Evolutionary conservation across 2,888 invertebrate genomes (phyloP).

Genomic region (Xylota sylvarum): DNA sequence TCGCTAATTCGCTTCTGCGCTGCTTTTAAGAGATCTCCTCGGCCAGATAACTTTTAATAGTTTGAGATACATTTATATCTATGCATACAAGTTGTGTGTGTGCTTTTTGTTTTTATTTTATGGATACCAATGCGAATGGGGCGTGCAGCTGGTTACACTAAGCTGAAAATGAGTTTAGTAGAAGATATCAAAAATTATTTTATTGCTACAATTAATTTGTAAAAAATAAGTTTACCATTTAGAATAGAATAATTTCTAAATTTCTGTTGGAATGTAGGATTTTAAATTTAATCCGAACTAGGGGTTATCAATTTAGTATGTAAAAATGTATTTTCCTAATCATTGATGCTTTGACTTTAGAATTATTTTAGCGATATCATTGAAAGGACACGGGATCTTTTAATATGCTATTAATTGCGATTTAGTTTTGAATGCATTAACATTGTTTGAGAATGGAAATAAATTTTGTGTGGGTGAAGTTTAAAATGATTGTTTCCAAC

Average conservation of each 20-base stretch:
- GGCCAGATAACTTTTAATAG: slow-evolving; percentile 70
- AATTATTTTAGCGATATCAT: slow-evolving; percentile 2
- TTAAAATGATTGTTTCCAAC: too few relatives aligned
- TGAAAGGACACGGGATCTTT: background rate
- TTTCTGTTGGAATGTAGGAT: background rate
- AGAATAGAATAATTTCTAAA: too few relatives aligned
- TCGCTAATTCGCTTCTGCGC: slow-evolving; percentile 67
- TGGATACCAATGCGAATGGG: slow-evolving; percentile 32
- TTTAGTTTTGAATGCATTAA: background rate
- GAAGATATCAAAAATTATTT: slow-evolving; percentile 41
- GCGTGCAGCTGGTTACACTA: slow-evolving; percentile 34
- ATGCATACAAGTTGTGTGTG: background rate
- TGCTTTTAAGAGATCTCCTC: slow-evolving; percentile 59
- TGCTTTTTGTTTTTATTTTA: slow-evolving; percentile 11
- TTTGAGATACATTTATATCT: slow-evolving; percentile 48
- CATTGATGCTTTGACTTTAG: slow-evolving; percentile 37
- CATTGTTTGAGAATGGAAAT: background rate
- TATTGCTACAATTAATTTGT: slow-evolving; percentile 36
- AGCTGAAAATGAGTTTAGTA: background rate
- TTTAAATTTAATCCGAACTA: slow-evolving; percentile 13
- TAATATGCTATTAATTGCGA: background rate
- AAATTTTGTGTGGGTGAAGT: too few relatives aligned
- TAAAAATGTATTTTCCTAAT: slow-evolving; percentile 26
- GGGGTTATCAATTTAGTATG: slow-evolving; percentile 34
- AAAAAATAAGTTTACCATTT: background rate